Base-by-base conservation (phyloP, 2,888 invertebrate species). In the Capitulum mitella region DNA sequence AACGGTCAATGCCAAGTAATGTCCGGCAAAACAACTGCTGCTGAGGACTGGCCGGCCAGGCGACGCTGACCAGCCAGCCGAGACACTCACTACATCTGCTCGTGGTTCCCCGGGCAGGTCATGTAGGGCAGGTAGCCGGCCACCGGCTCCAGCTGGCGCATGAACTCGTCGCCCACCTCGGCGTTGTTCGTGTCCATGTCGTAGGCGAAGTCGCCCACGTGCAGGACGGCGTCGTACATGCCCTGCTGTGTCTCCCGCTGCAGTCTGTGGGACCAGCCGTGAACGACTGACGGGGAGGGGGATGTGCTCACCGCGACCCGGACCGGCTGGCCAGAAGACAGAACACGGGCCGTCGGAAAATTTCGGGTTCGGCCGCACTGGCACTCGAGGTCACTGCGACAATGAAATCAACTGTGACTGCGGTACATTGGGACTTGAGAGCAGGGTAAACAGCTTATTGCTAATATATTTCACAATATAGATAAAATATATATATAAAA, bases 141-240 rank as follows among this genome's bases (percentile, higher is more conserved):
- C 58, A 97, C 89, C 0, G 93, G 90, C 87, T 97, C 91, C 80
- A 98, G 91, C 88, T 95, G 93, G 8, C 92, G 89, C 96, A 98
- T 95, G 86, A 96, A 98, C 85, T 92, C 90, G 87, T 98, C 96
- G 0, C 98, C 98, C 43, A 94, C 91, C 79, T 87, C 86, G 0
- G 92, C 96, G 84, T 95, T 88, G 82, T 93, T 89, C 83, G 90
- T 87, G 86, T 94, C 88, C 94, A 97, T 93, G 86, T 97, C 94
- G 86, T 97, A 97, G 0, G 96, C 97, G 87, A 97, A 95, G 88
- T 97, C 97, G 0, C 96, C 96, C 70, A 96, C 93, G 87, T 97
- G 97, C 78, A 97, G 88, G 79, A 95, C 90, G 79, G 93, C 90
- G 88, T 97, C 95, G 85, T 94, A 95, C 85, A 90, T 86, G 19